Percentiles rank a stretch among this genome's conserved stretches.
These are phyloP conservation scores for Meteorus sp. DNA, from an alignment of 1,140 invertebrate genomes.

Conservation along the genomic window DNA sequence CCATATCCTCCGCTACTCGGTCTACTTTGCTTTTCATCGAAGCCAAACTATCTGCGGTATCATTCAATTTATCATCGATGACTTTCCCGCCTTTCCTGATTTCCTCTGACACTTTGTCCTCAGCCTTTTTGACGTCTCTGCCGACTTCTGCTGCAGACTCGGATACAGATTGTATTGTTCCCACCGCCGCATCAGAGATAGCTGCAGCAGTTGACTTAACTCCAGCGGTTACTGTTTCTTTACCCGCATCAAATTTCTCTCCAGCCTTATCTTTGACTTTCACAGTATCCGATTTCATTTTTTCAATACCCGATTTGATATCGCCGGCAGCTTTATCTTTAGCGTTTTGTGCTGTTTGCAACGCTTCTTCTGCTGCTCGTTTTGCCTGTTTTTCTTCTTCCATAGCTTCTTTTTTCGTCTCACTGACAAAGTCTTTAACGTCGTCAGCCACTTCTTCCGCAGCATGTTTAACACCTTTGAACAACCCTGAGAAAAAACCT, in stretches of 20 bases:
- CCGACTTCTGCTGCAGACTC: too few species aligned
- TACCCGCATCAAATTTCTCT: constrained; percentile 2
- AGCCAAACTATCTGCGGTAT: too few species aligned
- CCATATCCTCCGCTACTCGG: too few species aligned
- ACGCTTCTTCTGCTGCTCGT: constrained; percentile 6
- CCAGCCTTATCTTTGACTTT: constrained; percentile 15
- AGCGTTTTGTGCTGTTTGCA: constrained; percentile 9
- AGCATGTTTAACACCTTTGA: constrained; percentile 33
- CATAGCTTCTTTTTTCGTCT: constrained; percentile 23
- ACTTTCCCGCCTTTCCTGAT: too few species aligned
- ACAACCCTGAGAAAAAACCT: constrained; percentile 34
- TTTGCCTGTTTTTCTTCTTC: constrained; percentile 24
- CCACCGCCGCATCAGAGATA: too few species aligned
- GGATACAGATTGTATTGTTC: too few species aligned
- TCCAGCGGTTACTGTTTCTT: background rate
- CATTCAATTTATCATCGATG: too few species aligned
- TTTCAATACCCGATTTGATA: background rate
- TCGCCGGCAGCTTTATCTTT: constrained; percentile 7
- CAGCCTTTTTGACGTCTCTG: too few species aligned
- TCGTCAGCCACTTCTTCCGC: constrained; percentile 21
- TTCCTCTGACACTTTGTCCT: too few species aligned
- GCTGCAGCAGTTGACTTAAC: background rate
- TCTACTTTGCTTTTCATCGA: too few species aligned
- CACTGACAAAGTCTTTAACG: constrained; percentile 23
- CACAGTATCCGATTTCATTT: too few species aligned